Conservation (phyloP, 2,113 vertebrate species). For the Otis tarda region DNA sequence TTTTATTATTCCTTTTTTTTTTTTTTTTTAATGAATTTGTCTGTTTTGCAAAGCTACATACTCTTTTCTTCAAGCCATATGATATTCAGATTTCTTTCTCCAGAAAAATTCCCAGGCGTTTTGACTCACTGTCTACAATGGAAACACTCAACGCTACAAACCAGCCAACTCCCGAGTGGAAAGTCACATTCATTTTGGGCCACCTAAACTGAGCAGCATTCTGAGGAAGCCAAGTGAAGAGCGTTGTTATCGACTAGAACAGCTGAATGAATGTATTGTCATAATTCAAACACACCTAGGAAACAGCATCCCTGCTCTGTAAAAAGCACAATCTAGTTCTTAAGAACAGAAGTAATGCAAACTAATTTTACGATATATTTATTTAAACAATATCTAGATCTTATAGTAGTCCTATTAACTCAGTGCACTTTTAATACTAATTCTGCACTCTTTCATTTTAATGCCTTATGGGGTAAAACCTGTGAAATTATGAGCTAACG, state of each 20-base stretch:
- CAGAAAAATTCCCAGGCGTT: neutral
- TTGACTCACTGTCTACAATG: neutral
- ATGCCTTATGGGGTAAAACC: neutral
- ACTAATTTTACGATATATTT: neutral
- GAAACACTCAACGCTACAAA: neutral
- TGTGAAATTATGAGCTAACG: neutral
- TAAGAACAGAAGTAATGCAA: neutral
- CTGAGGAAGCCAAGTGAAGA: neutral
- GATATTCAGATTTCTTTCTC: neutral
- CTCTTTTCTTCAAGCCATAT: neutral
- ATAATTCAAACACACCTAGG: neutral
- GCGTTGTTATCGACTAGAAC: neutral
- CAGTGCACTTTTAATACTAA: neutral
- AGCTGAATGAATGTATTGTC: neutral
- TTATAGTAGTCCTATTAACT: neutral
- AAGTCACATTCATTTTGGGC: fast-evolving
- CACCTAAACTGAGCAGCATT: neutral
- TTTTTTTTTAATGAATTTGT: neutral
- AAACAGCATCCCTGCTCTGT: neutral
- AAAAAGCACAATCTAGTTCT: neutral
- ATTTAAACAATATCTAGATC: neutral
- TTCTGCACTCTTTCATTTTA: neutral
- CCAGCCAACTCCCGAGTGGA: neutral
- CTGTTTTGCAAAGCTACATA: neutral
- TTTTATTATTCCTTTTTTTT: neutral